phyloP scores from a whole-genome alignment of 2,113 vertebrate genomes.

The Mormyrus iriodes region DNA sequence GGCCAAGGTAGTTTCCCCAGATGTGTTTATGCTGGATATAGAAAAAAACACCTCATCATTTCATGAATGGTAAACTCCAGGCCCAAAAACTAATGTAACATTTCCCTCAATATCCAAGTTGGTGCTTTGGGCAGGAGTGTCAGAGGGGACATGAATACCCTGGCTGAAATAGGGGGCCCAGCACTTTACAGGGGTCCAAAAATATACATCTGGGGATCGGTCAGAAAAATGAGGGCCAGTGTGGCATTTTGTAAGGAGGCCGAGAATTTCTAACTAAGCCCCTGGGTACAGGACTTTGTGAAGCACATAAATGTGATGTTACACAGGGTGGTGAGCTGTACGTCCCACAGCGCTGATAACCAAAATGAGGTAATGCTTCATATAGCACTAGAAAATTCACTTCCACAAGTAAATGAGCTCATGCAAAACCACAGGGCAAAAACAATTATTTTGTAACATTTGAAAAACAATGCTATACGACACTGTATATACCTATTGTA shows the following conservation, averaged over 20 bases:
- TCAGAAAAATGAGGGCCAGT: neutral
- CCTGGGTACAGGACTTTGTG: neutral
- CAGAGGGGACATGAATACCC: neutral
- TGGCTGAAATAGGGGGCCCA: neutral
- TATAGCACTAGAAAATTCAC: neutral
- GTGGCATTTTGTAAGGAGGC: neutral
- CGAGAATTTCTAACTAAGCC: neutral
- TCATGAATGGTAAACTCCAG: neutral
- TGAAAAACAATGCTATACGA: neutral
- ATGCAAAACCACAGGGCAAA: neutral
- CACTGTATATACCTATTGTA: neutral
- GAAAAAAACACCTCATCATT: neutral
- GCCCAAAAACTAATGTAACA: no score
- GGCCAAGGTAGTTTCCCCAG: constrained; percentile 27
- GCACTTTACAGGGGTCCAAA: neutral
- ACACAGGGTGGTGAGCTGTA: no score
- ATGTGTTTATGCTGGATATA: no score
- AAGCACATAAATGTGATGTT: neutral
- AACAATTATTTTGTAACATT: neutral
- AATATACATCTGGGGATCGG: neutral
- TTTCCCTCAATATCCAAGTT: neutral
- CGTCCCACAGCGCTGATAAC: neutral
- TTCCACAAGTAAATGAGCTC: neutral
- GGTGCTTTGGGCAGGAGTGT: neutral
- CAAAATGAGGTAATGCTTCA: neutral